Evolutionary conservation across 1,140 invertebrate genomes (phyloP).

Genomic region (Zaprionus camerounensis): DNA sequence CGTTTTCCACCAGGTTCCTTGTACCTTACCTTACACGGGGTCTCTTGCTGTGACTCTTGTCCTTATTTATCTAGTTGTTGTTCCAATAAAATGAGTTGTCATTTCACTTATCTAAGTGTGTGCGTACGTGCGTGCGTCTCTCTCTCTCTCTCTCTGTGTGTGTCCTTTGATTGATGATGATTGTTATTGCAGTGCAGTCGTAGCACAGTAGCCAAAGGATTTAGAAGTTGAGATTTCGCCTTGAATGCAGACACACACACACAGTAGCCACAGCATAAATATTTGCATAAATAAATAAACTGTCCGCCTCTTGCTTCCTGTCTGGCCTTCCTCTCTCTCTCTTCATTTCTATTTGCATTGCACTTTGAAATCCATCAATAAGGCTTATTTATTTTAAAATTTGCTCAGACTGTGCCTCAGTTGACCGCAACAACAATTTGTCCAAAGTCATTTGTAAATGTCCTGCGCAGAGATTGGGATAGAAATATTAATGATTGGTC

Average conservation of each 20-base stretch:
- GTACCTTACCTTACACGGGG: neutral
- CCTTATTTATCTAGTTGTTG: slow-evolving; percentile 54
- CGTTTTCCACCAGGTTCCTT: slow-evolving; percentile 5
- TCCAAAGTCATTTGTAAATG: slow-evolving; percentile 77
- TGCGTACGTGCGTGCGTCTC: neutral
- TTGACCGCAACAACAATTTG: slow-evolving; percentile 75
- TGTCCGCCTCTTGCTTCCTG: neutral
- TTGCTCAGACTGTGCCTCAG: slow-evolving; percentile 14
- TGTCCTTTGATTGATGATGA: slow-evolving; percentile 64
- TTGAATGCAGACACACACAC: neutral
- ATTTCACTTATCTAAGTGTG: slow-evolving; percentile 40
- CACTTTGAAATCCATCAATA: slow-evolving; percentile 63
- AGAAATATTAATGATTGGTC: slow-evolving; percentile 74
- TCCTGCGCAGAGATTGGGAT: slow-evolving; percentile 51
- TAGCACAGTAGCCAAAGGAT: slow-evolving; percentile 71
- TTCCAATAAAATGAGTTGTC: slow-evolving; percentile 75
- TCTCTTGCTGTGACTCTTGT: slow-evolving; percentile 4
- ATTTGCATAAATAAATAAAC: slow-evolving; percentile 58
- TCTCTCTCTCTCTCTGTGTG: neutral
- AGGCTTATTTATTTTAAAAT: slow-evolving; percentile 28
- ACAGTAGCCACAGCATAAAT: slow-evolving; percentile 66
- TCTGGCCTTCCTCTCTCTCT: neutral
- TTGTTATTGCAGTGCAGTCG: slow-evolving; percentile 44
- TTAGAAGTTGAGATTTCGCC: slow-evolving; percentile 39
- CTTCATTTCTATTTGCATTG: slow-evolving; percentile 52